phyloP scores from a whole-genome alignment of 2,113 vertebrate species.

The Corydoras maculifer region DNA sequence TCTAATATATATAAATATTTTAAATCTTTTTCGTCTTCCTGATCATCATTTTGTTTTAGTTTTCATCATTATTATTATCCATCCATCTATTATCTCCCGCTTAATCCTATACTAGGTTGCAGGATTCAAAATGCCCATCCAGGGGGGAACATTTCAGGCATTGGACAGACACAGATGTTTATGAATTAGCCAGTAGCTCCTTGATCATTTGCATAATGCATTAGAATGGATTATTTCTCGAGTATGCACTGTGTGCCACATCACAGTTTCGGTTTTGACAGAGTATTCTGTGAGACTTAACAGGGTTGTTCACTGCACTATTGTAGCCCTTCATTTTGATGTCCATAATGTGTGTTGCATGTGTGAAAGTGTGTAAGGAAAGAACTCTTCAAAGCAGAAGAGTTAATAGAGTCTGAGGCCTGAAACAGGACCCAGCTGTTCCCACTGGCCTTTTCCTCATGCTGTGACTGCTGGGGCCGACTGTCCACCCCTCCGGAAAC shows the following conservation, averaged over 20 bases:
- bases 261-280: neutral
- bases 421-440: slow-evolving; percentile 69
- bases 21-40: too few relatives aligned
- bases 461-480: slow-evolving; percentile 46
- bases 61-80: too few relatives aligned
- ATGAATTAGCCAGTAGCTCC: too few relatives aligned
- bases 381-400: slow-evolving; percentile 62
- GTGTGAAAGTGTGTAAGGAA: slow-evolving; percentile 61
- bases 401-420: slow-evolving; percentile 60
- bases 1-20: too few relatives aligned
- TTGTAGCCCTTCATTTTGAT: slow-evolving; percentile 36
- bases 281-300: neutral
- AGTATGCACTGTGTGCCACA: neutral
- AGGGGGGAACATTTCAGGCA: too few relatives aligned
- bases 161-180: too few relatives aligned
- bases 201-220: too few relatives aligned
- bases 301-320: slow-evolving; percentile 43
- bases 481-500: slow-evolving; percentile 52
- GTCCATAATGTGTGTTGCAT: slow-evolving; percentile 56
- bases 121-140: too few relatives aligned
- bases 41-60: too few relatives aligned
- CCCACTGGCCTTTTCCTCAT: slow-evolving; percentile 55
- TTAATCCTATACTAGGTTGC: too few relatives aligned
- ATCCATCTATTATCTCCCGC: too few relatives aligned
- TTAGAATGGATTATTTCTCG: too few relatives aligned